Evolutionary conservation across 2,113 vertebrate genomes (phyloP).

Genomic region (Pithys albifrons): DNA sequence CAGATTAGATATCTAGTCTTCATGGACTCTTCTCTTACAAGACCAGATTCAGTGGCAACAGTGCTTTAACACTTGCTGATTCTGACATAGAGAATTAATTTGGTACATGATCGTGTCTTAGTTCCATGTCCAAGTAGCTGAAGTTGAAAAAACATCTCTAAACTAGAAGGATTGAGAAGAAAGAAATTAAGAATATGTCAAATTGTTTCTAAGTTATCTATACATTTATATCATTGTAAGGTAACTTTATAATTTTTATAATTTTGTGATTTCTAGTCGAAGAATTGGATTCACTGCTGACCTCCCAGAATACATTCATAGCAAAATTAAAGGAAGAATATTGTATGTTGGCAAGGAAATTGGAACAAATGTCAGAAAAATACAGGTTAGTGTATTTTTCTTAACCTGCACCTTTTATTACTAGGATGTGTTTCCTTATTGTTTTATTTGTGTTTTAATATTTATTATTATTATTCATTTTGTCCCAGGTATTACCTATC

Average conservation of each 20-base stretch:
- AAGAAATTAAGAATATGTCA: neutral
- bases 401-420: neutral
- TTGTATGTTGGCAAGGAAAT: conserved; percentile 76
- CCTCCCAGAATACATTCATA: conserved; percentile 88
- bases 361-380: conserved; percentile 82
- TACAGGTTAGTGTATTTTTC: conserved; percentile 78
- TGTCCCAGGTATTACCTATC: neutral
- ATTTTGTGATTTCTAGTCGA: conserved; percentile 78
- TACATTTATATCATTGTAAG: neutral
- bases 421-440: neutral
- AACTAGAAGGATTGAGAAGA: neutral
- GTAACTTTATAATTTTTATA: neutral
- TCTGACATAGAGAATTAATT: neutral
- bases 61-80: neutral
- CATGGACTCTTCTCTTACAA: neutral
- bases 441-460: neutral
- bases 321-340: conserved; percentile 88
- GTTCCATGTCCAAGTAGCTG: neutral
- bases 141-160: neutral
- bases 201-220: neutral
- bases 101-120: neutral
- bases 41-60: neutral
- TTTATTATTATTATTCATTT: neutral
- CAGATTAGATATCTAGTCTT: neutral
- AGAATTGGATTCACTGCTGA: conserved; percentile 84